phyloP scores from a whole-genome alignment of 2,888 invertebrate genomes.

The Phanerotoma sp. region DNA sequence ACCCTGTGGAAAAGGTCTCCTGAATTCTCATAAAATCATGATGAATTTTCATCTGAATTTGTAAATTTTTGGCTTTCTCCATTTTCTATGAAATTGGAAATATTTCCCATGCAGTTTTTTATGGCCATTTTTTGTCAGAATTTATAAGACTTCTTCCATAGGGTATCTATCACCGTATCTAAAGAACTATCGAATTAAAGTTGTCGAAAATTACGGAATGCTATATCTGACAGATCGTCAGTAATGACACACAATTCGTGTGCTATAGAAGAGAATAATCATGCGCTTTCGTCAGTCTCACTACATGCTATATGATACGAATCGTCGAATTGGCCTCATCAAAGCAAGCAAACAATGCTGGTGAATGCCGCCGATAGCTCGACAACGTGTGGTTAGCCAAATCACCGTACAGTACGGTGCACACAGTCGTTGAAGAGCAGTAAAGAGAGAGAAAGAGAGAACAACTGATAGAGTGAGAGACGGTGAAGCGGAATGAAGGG shows the following conservation, averaged over 20 bases:
- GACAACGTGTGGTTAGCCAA: slow-evolving; percentile 58
- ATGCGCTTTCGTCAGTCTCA: slow-evolving; percentile 16
- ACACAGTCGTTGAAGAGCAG: slow-evolving; percentile 12
- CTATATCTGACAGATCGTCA: slow-evolving; percentile 46
- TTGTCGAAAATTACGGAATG: slow-evolving; percentile 3
- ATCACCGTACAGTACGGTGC: slow-evolving; percentile 46
- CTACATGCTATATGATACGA: slow-evolving; percentile 33
- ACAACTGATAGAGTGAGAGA: too few relatives aligned
- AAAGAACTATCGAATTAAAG: slow-evolving; percentile 8
- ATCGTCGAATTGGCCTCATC: slow-evolving; percentile 57
- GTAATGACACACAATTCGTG: slow-evolving; percentile 53
- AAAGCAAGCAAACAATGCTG: slow-evolving; percentile 56
- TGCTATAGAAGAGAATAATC: slow-evolving; percentile 20
- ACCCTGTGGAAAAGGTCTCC: too few relatives aligned
- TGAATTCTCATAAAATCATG: too few relatives aligned
- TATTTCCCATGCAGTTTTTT: too few relatives aligned
- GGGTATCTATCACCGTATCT: too few relatives aligned
- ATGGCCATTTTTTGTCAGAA: too few relatives aligned
- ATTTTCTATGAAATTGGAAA: too few relatives aligned
- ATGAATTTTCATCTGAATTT: too few relatives aligned
- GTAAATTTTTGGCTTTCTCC: too few relatives aligned
- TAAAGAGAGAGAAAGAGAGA: slow-evolving; percentile 27
- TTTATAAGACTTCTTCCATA: too few relatives aligned
- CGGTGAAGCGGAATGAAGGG: slow-evolving; percentile 3
- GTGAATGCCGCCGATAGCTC: slow-evolving; percentile 53